A percentile compares a stretch with the other conserved stretches of the same genome.
phyloP scores from a whole-genome alignment of 1,140 invertebrate genomes.

The Orussus abietinus region DNA sequence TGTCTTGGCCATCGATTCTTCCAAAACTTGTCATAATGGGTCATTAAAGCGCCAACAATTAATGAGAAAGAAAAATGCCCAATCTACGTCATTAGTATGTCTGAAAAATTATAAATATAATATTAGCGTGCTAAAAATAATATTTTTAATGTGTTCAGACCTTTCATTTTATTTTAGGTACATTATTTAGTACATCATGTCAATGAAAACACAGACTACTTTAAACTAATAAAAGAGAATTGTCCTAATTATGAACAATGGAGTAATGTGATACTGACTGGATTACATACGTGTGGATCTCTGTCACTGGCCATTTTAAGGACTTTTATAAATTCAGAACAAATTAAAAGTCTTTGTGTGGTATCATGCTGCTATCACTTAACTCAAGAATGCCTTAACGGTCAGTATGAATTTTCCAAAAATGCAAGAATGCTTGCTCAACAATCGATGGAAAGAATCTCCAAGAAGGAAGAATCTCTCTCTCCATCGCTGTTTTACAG shows the following conservation, averaged over 20 bases:
- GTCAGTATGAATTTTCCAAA: slow-evolving; percentile 60
- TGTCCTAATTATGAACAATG: slow-evolving; percentile 43
- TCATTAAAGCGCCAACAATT: slow-evolving; percentile 60
- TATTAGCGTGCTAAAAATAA: neutral
- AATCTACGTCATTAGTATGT: slow-evolving; percentile 23
- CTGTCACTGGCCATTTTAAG: slow-evolving; percentile 71
- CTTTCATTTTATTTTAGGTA: slow-evolving; percentile 30
- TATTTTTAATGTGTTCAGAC: slow-evolving; percentile 3
- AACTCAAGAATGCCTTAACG: slow-evolving; percentile 62
- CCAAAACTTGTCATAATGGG: slow-evolving; percentile 59
- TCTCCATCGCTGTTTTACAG: slow-evolving; percentile 67
- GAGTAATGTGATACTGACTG: slow-evolving; percentile 59
- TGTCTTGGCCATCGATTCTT: slow-evolving; percentile 77
- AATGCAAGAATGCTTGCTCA: slow-evolving; percentile 81
- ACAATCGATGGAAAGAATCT: slow-evolving; percentile 68
- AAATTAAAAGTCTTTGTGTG: slow-evolving; percentile 65
- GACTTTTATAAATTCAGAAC: slow-evolving; percentile 62
- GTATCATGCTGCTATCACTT: slow-evolving; percentile 91
- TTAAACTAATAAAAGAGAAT: slow-evolving; percentile 46
- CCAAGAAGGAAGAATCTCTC: slow-evolving; percentile 55
- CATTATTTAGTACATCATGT: slow-evolving; percentile 36
- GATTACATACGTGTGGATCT: slow-evolving; percentile 88
- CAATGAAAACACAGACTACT: slow-evolving; percentile 52
- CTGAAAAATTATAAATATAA: slow-evolving; percentile 4
- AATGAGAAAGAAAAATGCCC: slow-evolving; percentile 51